Evolutionary conservation across 2,888 invertebrate genomes (phyloP).

Genomic region (Athalia rosae): DNA sequence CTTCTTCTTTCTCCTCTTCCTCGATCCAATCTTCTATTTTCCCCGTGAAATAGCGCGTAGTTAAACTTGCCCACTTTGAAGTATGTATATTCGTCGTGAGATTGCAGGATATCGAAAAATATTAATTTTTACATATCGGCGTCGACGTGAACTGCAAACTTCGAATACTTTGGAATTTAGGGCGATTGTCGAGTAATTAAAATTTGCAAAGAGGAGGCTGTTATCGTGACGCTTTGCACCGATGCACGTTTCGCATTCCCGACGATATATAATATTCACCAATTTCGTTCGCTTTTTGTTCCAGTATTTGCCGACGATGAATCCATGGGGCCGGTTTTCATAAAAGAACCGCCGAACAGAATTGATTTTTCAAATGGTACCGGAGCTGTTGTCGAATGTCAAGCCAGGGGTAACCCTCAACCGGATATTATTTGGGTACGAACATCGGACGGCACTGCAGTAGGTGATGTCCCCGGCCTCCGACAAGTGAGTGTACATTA

Average conservation of each 20-base stretch:
- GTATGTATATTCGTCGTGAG: not conserved
- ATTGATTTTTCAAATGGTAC: constrained; percentile 96
- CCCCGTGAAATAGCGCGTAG: constrained; percentile 21
- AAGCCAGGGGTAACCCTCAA: constrained; percentile 91
- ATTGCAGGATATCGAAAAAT: not conserved
- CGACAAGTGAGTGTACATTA: constrained; percentile 79
- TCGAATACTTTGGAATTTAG: not conserved
- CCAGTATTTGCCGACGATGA: constrained; percentile 79
- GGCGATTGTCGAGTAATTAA: no score
- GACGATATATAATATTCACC: not conserved
- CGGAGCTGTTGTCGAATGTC: constrained; percentile 94
- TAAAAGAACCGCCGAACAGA: constrained; percentile 92
- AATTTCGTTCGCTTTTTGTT: constrained; percentile 1
- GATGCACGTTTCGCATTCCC: not conserved
- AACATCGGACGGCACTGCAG: constrained; percentile 88
- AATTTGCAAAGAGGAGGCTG: no score
- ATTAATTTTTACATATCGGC: no score
- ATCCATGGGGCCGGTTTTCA: constrained; percentile 92
- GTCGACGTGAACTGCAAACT: not conserved
- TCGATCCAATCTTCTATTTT: not conserved
- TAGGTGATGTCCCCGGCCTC: constrained; percentile 92
- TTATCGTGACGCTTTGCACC: not conserved
- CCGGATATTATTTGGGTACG: constrained; percentile 96
- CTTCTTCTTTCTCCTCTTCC: not conserved
- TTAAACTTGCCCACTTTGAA: not conserved